Conservation (phyloP, 2,888 invertebrate species). For the Chirona hameri region DNA sequence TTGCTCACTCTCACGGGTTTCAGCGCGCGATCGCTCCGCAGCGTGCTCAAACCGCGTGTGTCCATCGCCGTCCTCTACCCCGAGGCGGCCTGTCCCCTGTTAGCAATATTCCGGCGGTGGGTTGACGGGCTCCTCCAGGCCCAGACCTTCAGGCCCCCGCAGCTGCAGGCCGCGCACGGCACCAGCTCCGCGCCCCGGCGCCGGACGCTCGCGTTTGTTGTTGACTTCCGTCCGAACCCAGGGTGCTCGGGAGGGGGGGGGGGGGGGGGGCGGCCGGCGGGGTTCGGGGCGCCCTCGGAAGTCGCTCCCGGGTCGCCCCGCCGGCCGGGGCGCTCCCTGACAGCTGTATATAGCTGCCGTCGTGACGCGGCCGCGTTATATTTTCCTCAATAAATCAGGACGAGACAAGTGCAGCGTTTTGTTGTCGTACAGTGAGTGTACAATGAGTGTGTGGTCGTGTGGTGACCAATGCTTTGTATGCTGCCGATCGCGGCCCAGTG, state of each 20-base stretch:
- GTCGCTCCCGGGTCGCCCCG: background rate
- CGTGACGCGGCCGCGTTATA: background rate
- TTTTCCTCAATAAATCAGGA: background rate
- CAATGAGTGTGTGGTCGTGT: background rate
- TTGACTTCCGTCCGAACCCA: conserved; percentile 5
- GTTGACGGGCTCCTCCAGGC: background rate
- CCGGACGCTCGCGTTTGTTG: background rate
- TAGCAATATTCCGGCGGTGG: no score
- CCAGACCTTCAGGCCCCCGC: background rate
- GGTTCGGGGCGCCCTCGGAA: no score
- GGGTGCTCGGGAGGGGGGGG: background rate
- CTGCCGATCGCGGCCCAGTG: no score
- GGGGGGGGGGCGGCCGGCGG: background rate
- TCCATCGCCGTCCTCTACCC: no score
- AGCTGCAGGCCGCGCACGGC: background rate
- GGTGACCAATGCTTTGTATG: background rate
- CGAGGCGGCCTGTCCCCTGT: no score
- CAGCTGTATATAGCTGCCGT: background rate
- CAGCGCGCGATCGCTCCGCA: background rate
- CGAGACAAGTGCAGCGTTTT: background rate
- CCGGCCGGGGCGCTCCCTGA: background rate
- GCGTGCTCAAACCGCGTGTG: background rate
- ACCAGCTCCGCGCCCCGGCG: background rate
- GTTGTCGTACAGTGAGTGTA: background rate
- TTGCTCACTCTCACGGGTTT: conserved; percentile 5